Base-by-base conservation (phyloP, 2,113 vertebrate genomes). In the Cheilinus undulatus region DNA sequence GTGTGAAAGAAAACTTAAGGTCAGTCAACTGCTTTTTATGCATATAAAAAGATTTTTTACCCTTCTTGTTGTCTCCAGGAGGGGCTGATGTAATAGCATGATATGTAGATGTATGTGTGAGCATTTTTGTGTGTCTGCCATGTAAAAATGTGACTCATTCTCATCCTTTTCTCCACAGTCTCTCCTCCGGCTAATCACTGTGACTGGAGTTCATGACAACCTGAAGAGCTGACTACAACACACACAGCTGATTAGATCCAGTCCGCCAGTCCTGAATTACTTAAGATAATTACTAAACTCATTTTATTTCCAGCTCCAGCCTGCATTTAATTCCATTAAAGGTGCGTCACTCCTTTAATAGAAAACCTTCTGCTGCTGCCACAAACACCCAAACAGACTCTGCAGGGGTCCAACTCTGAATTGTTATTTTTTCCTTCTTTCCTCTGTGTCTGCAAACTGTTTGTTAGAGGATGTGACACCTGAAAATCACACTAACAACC, bases 261-360 rank as follows among this genome's bases (percentile, higher is more conserved):
- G 7, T 36, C 38, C 59, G 28, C 28, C 54, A 27, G 46, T 68
- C 20, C 53, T 61, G 66, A 85, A 76, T 83, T 63, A 81, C 69
- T 85, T 53, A 43, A 48, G 46, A 59, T 54, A 51, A 80, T 77
- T 68, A 73, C 5, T 22, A 36, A 69, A 68, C 54, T 79, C 36
- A 48, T 82, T 77, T 46, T 13, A 73, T 30, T 83, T 68, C 32
- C 26, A 45, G 53, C 65, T 6, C 40, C 52, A 8, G 51, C 54
- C 3, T 9, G 63, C 28, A 28, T 73, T 67, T 62, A 12, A 30
- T 69, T 45, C 32, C 70, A 72, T 45, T 57, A 43, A 17, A 28
- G 24, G 46, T 48, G 60, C 76, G 26, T 2, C 19, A 2, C 46
- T 11, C 54, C 17, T 61, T 40, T 11, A 13, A 30, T 15, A 5